Evolutionary conservation across 2,888 invertebrate genomes (phyloP), one percentile per base, ranked within the genome.

Genomic region (Epinotia brunnichana): DNA sequence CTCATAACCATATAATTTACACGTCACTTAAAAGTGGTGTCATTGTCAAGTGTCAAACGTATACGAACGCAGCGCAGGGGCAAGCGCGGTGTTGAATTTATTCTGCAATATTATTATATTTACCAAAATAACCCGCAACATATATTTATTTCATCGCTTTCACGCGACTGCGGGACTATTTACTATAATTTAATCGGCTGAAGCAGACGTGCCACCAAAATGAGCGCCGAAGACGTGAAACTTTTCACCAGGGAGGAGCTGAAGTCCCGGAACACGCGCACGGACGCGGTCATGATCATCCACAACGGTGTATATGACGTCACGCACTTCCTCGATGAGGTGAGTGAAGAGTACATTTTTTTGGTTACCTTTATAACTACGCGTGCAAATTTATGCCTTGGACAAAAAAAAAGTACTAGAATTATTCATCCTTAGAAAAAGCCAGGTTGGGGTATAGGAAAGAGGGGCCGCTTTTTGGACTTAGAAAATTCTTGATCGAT

Each of bases 301-400:
- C 95, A 97, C 87, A 95, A 97, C 83, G 95, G 95, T 79, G 96
- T 97, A 1, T 97, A 97, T 88, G 95, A 97, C 89, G 95, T 97
- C 54, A 95, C 96, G 24, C 94, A 94, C 79, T 97, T 97, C 85
- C 90, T 96, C 13, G 94, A 95, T 77, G 97, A 97, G 92, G 95
- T 95, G 78, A 86, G 71, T 67, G 48, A 62, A 48, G 48, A 29
- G 11, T 62, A 9, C 9, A 9, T 51, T 59, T 59, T 15, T 29
- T 4, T 56, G 13, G 56, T 17, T 39, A 24, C n/a, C 10, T 10
- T 19, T 56, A 41, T 7, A 39, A 7, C 5, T 17, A 7, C 19
- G 21, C 21, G 10, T 39, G 24, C 66, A 7, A n/a, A n/a, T 4
- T 5, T 13, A 54, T 63, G n/a, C 5, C 15, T 48, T 48, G 0